A percentile compares a stretch with the other conserved stretches of the same genome.
phyloP scores from a whole-genome alignment of 37 sponge, comb jelly and placozoan species.

The Cladorhizidae sp. region DNA sequence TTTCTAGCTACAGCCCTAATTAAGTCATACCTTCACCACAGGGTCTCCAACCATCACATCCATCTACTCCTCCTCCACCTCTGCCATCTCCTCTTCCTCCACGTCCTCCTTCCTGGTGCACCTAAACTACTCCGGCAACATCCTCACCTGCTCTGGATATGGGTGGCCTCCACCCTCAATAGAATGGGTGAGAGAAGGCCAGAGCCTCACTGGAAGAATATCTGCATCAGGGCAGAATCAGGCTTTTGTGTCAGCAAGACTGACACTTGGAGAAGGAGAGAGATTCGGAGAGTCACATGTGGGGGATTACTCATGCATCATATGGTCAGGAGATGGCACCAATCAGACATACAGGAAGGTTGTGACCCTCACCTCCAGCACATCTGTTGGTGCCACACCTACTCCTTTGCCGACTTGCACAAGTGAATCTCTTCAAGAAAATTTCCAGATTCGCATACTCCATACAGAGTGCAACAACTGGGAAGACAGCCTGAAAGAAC shows the following conservation, averaged over 20 bases:
- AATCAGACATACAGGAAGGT: background rate
- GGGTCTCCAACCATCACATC: background rate
- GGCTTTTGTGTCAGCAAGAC: background rate
- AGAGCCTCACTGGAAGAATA: background rate
- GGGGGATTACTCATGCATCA: background rate
- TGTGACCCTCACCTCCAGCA: background rate
- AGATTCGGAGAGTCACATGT: background rate
- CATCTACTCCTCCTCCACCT: background rate
- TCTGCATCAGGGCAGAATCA: background rate
- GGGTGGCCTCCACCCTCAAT: slow-evolving; percentile 38
- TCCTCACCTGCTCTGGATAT: slow-evolving; percentile 27
- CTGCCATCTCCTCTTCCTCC: background rate
- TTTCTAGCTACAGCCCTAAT: too few species aligned
- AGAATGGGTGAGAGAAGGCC: slow-evolving; percentile 13
- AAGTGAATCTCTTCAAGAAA: background rate
- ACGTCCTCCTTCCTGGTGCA: slow-evolving; percentile 8
- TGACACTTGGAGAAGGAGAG: background rate
- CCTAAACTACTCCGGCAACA: background rate
- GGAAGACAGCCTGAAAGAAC: background rate
- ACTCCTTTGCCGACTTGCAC: background rate
- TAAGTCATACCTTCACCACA: slow-evolving; percentile 9
- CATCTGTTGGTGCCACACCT: background rate
- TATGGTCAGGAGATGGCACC: background rate
- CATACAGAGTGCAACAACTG: slow-evolving; percentile 1
- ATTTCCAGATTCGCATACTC: slow-evolving; percentile 21